Conservation (phyloP, 2,797 vertebrate genomes). For the Xerus rutilus region DNA sequence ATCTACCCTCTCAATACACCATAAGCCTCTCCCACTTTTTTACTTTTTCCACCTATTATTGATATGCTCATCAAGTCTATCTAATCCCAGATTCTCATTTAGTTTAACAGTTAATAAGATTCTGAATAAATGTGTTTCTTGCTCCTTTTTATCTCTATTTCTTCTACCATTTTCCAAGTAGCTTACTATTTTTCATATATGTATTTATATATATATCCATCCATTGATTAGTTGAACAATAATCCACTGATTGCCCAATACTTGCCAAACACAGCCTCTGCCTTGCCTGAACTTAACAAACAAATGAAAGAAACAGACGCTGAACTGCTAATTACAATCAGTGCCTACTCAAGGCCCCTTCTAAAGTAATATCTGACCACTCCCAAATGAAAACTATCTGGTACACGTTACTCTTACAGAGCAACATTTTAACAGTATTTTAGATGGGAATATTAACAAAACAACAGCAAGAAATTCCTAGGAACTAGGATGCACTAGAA, state of each 20-base stretch:
- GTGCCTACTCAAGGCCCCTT: neutral
- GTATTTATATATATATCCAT: neutral
- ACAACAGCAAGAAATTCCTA: neutral
- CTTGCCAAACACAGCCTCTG: neutral
- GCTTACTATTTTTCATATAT: neutral
- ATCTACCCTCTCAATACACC: neutral
- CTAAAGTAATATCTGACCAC: neutral
- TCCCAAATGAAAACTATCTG: too few relatives aligned
- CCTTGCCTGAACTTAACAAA: neutral
- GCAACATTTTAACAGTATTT: neutral
- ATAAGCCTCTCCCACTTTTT: neutral
- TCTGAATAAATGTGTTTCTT: constrained; percentile 13
- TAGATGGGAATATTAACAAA: neutral
- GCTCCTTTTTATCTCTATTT: neutral
- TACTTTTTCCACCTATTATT: neutral
- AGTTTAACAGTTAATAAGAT: neutral
- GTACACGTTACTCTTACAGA: neutral
- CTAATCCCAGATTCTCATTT: neutral
- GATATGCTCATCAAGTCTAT: neutral
- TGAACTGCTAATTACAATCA: neutral
- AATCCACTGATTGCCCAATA: neutral
- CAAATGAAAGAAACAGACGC: constrained; percentile 29
- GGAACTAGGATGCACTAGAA: neutral
- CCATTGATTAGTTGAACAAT: neutral
- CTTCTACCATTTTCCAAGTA: neutral